Conservation (phyloP, 2,797 vertebrate genomes). For the Cynopterus sphinx region DNA sequence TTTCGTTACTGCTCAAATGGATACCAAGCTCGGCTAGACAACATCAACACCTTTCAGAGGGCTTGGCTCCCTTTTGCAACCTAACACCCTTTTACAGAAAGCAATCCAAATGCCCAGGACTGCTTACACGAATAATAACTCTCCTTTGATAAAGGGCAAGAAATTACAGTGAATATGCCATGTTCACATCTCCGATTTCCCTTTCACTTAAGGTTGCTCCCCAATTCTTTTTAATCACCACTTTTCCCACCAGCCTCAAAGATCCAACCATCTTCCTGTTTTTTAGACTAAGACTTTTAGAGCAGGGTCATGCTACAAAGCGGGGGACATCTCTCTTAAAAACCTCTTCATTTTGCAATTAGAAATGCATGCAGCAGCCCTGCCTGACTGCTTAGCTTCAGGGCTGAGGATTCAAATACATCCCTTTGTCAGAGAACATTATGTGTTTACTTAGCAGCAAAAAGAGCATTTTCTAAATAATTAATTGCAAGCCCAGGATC, state of each 20-base stretch:
- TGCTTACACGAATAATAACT: not conserved
- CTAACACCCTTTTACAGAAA: not conserved
- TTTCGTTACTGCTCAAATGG: not conserved
- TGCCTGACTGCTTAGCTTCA: conserved; percentile 16
- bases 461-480: conserved; percentile 63
- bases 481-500: conserved; percentile 54
- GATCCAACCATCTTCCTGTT: not conserved
- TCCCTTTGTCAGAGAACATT: conserved; percentile 19
- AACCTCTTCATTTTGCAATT: conserved; percentile 32
- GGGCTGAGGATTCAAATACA: conserved; percentile 51
- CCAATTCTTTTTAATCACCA: conserved; percentile 44
- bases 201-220: conserved; percentile 8
- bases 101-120: not conserved
- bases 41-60: not conserved
- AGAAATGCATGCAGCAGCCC: not conserved
- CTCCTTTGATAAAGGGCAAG: not conserved
- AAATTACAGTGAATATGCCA: not conserved
- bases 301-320: not conserved
- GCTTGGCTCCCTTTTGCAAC: not conserved
- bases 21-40: not conserved
- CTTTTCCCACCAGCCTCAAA: conserved; percentile 31
- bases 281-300: not conserved
- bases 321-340: not conserved
- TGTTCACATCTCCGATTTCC: not conserved
- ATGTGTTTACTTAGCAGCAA: conserved; percentile 65